Evolutionary conservation across 1,140 invertebrate species (phyloP).

Genomic region (Pseudomyrmex gracilis): DNA sequence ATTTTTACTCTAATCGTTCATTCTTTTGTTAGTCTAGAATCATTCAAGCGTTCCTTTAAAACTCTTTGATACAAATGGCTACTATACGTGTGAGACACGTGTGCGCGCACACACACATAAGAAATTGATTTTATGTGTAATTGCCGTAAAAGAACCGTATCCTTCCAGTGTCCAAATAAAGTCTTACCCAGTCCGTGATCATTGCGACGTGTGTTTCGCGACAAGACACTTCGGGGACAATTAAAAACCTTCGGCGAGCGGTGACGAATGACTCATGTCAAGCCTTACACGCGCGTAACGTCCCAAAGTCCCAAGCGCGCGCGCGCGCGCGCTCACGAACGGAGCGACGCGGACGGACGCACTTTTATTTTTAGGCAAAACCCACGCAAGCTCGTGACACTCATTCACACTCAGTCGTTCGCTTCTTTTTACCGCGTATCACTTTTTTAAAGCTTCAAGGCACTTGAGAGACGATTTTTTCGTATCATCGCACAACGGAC

Average conservation of each 20-base stretch:
- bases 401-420: background rate
- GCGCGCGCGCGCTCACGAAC: background rate
- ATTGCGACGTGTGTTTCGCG: slow-evolving; percentile 36
- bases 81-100: too few relatives aligned
- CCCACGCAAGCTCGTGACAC: slow-evolving; percentile 21
- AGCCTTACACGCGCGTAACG: slow-evolving; percentile 8
- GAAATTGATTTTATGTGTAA: background rate
- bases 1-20: too few relatives aligned
- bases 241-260: slow-evolving; percentile 13
- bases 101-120: background rate
- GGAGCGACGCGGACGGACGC: slow-evolving; percentile 17
- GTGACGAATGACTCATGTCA: slow-evolving; percentile 25
- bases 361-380: slow-evolving; percentile 50
- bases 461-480: background rate
- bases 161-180: background rate
- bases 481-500: background rate
- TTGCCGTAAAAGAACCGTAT: background rate
- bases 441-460: background rate
- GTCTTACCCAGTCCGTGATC: slow-evolving; percentile 65
- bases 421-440: slow-evolving; percentile 7
- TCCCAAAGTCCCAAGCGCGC: slow-evolving; percentile 1
- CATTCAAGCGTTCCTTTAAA: background rate
- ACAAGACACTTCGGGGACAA: slow-evolving; percentile 33
- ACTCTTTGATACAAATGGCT: background rate
- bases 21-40: too few relatives aligned